A percentile compares a stretch with the other conserved stretches of the same genome.
Conservation (phyloP, 2,797 vertebrate genomes). For the Chloroceryle inda region DNA sequence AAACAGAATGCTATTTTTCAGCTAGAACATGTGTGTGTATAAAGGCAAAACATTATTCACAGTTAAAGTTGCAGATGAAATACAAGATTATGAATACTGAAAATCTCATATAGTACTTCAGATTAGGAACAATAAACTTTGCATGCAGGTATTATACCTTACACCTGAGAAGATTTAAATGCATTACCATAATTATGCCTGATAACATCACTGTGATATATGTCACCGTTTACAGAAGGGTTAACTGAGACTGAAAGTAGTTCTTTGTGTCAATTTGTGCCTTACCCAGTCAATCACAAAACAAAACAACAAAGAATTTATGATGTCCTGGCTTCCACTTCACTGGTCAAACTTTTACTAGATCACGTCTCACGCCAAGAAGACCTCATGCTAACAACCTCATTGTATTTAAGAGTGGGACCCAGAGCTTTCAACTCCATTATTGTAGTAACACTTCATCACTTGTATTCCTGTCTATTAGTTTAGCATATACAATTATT, state of each 20-base stretch:
- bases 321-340: slow-evolving; percentile 54
- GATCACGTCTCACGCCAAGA: slow-evolving; percentile 16
- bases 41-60: slow-evolving; percentile 24
- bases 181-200: background rate
- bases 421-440: background rate
- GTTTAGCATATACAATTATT: slow-evolving; percentile 46
- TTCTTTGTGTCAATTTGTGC: slow-evolving; percentile 32
- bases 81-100: background rate
- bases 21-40: background rate
- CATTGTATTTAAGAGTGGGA: slow-evolving; percentile 36
- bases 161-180: slow-evolving; percentile 12
- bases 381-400: slow-evolving; percentile 35
- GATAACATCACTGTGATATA: slow-evolving; percentile 15
- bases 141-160: background rate
- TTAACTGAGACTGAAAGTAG: slow-evolving; percentile 30
- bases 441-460: slow-evolving; percentile 32
- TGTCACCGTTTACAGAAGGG: slow-evolving; percentile 2
- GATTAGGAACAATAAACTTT: background rate
- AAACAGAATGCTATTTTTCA: slow-evolving; percentile 26
- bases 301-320: slow-evolving; percentile 43
- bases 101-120: background rate
- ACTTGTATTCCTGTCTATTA: slow-evolving; percentile 1
- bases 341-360: slow-evolving; percentile 60
- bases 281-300: slow-evolving; percentile 33
- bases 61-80: background rate